Percentiles rank a stretch among this genome's conserved stretches.
phyloP scores from a whole-genome alignment of 2,797 vertebrate genomes.

The Momotus momota region DNA sequence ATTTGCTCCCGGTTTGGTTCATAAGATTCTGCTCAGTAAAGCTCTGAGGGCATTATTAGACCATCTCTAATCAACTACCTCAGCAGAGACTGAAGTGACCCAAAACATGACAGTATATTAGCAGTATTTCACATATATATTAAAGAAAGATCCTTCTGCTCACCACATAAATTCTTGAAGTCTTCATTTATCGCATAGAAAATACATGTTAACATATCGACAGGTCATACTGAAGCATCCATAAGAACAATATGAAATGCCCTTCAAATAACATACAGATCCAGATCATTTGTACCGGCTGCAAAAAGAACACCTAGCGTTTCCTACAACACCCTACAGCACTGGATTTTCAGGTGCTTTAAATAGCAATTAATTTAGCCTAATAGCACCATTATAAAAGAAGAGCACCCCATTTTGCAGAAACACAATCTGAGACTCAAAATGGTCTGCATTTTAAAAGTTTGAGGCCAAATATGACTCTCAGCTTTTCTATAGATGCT shows the following conservation, averaged over 20 bases:
- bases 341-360: neutral
- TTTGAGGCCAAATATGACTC: neutral
- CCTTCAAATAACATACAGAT: neutral
- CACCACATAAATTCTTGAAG: neutral
- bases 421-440: neutral
- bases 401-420: neutral
- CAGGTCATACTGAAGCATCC: neutral
- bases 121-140: neutral
- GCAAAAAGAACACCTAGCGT: neutral
- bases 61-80: neutral
- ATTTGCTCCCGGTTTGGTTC: neutral
- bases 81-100: neutral
- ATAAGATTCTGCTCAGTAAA: slow-evolving; percentile 1
- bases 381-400: neutral
- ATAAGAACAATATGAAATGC: neutral
- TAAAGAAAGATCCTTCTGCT: neutral
- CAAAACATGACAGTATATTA: neutral
- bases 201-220: neutral
- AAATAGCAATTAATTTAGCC: neutral
- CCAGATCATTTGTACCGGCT: neutral
- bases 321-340: neutral
- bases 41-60: neutral
- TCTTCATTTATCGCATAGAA: neutral
- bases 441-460: neutral
- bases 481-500: neutral